A percentile compares a stretch with the other conserved stretches of the same genome.
Conservation (phyloP, 2,797 vertebrate genomes). For the Rhynchonycteris naso region DNA sequence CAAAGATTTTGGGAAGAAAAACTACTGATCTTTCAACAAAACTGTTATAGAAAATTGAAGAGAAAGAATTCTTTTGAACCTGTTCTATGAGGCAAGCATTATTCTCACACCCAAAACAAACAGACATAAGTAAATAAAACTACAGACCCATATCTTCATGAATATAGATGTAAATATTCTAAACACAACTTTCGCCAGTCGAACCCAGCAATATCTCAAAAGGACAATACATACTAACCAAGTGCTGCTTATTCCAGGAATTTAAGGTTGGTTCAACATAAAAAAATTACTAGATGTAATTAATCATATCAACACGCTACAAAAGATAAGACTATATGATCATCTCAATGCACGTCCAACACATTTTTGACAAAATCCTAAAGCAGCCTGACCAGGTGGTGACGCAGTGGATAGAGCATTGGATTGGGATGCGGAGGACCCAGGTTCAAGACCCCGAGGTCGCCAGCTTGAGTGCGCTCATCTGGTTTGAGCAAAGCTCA, state of each 20-base stretch:
- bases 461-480: no score
- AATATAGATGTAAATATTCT: not conserved
- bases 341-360: no score
- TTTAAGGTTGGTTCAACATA: not conserved
- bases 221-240: not conserved
- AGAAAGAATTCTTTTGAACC: not conserved
- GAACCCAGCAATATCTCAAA: not conserved
- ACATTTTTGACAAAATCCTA: not conserved
- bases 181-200: not conserved
- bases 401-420: no score
- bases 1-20: not conserved
- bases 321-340: not conserved
- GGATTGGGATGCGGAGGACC: no score
- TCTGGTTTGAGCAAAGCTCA: no score
- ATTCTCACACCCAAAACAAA: not conserved
- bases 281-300: not conserved
- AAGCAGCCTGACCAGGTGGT: no score
- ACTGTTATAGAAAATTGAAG: not conserved
- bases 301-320: not conserved
- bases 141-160: no score
- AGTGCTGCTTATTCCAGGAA: not conserved
- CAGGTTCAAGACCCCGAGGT: no score
- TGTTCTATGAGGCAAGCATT: not conserved
- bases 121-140: not conserved
- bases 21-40: no score